Base-by-base conservation (phyloP, 2,888 invertebrate genomes). In the Neoaliturus tenellus region DNA sequence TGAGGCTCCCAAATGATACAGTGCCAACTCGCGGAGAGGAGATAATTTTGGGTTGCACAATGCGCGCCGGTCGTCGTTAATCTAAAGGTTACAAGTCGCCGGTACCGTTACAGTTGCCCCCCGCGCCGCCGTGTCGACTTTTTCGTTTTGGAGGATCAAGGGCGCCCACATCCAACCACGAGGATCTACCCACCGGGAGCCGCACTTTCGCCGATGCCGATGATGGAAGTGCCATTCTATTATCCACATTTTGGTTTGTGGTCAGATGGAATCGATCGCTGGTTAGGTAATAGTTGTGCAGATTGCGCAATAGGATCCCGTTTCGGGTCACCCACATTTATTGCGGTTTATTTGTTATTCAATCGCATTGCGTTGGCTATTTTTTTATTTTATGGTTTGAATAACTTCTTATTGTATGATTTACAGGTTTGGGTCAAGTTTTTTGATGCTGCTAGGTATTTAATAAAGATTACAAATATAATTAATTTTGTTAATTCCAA, bases 71-170 rank as follows among this genome's bases (percentile, higher is more conserved):
- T 28, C 10, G 25, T 75, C 78, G 20, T 78, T 20, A 78, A 78
- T 78, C 55, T 17, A 78, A 78, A 78, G 78, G 78, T 78, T 78
- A 78, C 78, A 78, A 55, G 78, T 78, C 55, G 55, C 17, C 28
- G 51, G 78, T 78, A 28, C 78, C 78, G 78, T 78, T 78, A 78
- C 6, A 10, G n/a, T n/a, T n/a, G n/a, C n/a, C n/a, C n/a, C n/a
- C 17, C 35, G 28, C 41, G 39, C 55, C 48, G 4, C 75, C 48
- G 48, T 39, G 48, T 48, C 75, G n/a, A n/a, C n/a, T n/a, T 23
- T 71, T 20, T 41, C 75, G 44, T 75, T 75, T 75, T n/a, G 41
- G 75, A 44, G 17, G 44, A 39, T 48, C 75, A 75, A 75, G 44
- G 75, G 51, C 78, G 35, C 55, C 55, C 33, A 78, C 73, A 44